Evolutionary conservation across 2,797 vertebrate species (phyloP), one percentile per base, ranked within the genome.

Genomic region (Mormyrops attenuatus): DNA sequence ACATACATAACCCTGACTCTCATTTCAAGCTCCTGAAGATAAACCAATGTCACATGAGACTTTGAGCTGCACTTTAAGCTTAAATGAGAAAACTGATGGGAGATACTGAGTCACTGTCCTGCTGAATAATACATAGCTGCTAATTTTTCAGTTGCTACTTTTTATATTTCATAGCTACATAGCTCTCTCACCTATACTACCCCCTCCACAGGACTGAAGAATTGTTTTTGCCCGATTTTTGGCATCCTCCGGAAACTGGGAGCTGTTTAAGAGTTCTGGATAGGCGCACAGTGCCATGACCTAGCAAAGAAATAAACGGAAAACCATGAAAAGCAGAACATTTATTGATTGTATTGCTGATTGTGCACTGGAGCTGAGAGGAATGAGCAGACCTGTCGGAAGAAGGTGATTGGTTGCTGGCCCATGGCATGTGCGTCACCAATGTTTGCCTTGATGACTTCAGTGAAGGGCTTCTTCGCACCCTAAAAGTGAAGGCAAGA

Each of bases 361-460:
- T 41, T 55, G 13, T 3, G 22, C n/a, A 66, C 44, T 50, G 22
- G 11, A 41, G 6, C 22, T 17, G 49, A 34, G 11, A 30, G 4
- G 13, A 30, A 63, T 49, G 17, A 9, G 57, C 93, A 66, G 91
- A 98, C 98, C 97, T 98, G 97, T 90, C 97, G 95, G 50, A 98
- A 96, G 94, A 98, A 98, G 87, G 97, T 98, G 94, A 99, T 97
- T 89, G 98, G 97, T 55, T 94, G 96, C 94, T 99, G 98, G 15
- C 98, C 97, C 97, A 98, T 98, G 49, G 97, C 97, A 0, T 99
- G 98, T 0, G 97, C 97, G 0, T 99, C 98, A 0, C 98, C 98
- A 0, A 98, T 97, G 92, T 98, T 98, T 85, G 97, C 97, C 52
- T 95, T 97, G 88, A 99, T 97, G 90, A 98, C 97, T 91, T 98